Evolutionary conservation across 2,797 vertebrate genomes (phyloP), one percentile per base, ranked within the genome.

Genomic region (Telmatherina bonti): DNA sequence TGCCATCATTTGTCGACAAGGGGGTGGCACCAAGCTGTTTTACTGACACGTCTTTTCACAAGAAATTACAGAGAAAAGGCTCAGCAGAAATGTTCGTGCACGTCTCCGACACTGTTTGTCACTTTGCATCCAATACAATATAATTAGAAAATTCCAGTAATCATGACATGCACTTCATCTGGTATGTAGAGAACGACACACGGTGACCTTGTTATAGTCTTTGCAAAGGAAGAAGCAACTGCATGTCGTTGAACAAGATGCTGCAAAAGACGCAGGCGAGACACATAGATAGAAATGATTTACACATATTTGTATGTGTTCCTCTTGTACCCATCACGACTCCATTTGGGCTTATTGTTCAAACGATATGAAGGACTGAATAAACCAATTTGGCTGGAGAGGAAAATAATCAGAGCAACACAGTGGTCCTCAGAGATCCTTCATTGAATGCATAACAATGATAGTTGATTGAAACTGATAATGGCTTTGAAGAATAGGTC

Each of bases 401-500:
- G 81, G 58, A 82, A 85, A 91, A 92, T 93, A 93, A 93, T 93
- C 88, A 89, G 81, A 85, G 89, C 86, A 88, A 89, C 87, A 79
- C 84, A 70, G 75, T 62, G 80, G 84, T 85, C 92, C 92, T 87
- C 15, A 5, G 91, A 93, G 91, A 90, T 90, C 73, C 81, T 89
- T 86, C 87, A 93, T 93, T 94, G 92, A 94, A 90, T 88, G 86
- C 88, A 88, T 91, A 80, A 94, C 92, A 94, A 93, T 92, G 89
- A 90, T 76, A 83, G 85, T 89, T 93, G 93, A 94, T 94, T 95
- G 89, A 88, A 93, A 93, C 89, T 93, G 92, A 94, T 94, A 91
- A 92, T 79, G 85, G 88, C 89, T 91, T 86, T 88, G 85, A 90
- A 82, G 85, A 78, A 84, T 75, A 67, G 72, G 81, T 84, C 79